A percentile compares a stretch with the other conserved stretches of the same genome.
Conservation (phyloP, 1,140 invertebrate genomes). For the Paramacrobiotus metropolitanus region DNA sequence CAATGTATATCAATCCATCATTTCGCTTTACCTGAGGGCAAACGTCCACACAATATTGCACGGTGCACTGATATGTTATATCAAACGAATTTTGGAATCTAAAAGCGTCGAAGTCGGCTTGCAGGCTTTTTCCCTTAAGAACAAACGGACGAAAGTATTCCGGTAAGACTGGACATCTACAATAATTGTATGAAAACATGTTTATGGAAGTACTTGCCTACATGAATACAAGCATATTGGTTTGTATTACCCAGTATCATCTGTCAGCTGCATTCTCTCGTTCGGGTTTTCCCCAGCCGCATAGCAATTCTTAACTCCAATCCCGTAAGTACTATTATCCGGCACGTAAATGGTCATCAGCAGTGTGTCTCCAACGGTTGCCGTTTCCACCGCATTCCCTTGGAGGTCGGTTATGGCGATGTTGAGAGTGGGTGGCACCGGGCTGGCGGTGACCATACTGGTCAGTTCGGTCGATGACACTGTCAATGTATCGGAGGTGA, state of each 20-base stretch:
- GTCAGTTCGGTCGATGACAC: constrained; percentile 24
- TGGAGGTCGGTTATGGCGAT: not conserved
- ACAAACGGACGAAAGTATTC: not conserved
- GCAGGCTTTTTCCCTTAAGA: not conserved
- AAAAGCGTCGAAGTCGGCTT: not conserved
- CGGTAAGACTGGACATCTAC: not conserved
- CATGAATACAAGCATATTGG: not conserved
- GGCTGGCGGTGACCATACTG: not conserved
- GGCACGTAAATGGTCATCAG: not conserved
- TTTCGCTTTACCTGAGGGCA: constrained; percentile 3
- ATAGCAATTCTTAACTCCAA: not conserved
- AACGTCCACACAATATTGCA: not conserved
- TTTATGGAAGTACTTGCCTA: not conserved
- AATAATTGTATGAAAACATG: not conserved
- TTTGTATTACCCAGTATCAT: not conserved
- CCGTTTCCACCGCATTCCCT: not conserved
- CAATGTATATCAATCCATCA: too few relatives aligned
- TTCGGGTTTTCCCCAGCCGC: not conserved
- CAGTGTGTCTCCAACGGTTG: not conserved
- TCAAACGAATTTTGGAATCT: not conserved
- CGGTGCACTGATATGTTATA: not conserved
- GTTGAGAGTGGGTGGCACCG: not conserved
- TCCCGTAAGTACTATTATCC: not conserved
- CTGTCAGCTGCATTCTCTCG: not conserved
- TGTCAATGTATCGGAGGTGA: constrained; percentile 89